Evolutionary conservation across 2,888 invertebrate genomes (phyloP).

Genomic region (Teleiodes luculella): DNA sequence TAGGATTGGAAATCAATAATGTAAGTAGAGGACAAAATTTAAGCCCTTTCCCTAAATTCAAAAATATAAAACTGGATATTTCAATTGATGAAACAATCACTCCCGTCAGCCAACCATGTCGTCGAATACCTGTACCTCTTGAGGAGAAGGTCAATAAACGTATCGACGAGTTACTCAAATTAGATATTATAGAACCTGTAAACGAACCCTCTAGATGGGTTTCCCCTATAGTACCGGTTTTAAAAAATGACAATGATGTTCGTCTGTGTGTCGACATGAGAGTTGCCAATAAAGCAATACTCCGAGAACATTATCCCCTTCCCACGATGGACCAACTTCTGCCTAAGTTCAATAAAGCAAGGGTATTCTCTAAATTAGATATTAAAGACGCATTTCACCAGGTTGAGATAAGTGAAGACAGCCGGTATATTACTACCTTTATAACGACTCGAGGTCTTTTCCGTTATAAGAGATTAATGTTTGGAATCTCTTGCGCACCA

Average conservation of each 20-base stretch:
- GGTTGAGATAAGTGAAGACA: background rate
- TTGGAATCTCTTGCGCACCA: slow-evolving; percentile 43
- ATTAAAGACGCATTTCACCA: slow-evolving; percentile 19
- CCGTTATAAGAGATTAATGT: slow-evolving; percentile 41
- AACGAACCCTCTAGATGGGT: slow-evolving; percentile 22
- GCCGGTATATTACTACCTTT: slow-evolving; percentile 41
- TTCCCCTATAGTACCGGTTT: slow-evolving; percentile 22
- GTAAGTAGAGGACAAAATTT: background rate
- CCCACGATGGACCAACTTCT: slow-evolving; percentile 21
- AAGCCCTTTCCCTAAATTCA: background rate
- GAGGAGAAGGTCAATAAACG: slow-evolving; percentile 22
- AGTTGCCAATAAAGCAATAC: slow-evolving; percentile 20
- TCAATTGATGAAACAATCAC: slow-evolving; percentile 14
- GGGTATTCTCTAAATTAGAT: slow-evolving; percentile 20
- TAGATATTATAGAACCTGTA: slow-evolving; percentile 25
- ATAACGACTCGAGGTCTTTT: slow-evolving; percentile 39
- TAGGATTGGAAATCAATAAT: background rate
- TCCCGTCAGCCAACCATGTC: slow-evolving; percentile 22
- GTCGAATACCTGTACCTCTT: slow-evolving; percentile 24
- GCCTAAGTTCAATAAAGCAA: slow-evolving; percentile 18
- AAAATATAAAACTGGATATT: slow-evolving; percentile 6
- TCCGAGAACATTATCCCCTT: slow-evolving; percentile 19
- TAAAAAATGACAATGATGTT: slow-evolving; percentile 18
- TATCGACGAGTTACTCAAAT: slow-evolving; percentile 18
- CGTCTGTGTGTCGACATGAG: slow-evolving; percentile 19